Base-by-base conservation (phyloP, 2,888 invertebrate species). In the Pyrrhia umbra region DNA sequence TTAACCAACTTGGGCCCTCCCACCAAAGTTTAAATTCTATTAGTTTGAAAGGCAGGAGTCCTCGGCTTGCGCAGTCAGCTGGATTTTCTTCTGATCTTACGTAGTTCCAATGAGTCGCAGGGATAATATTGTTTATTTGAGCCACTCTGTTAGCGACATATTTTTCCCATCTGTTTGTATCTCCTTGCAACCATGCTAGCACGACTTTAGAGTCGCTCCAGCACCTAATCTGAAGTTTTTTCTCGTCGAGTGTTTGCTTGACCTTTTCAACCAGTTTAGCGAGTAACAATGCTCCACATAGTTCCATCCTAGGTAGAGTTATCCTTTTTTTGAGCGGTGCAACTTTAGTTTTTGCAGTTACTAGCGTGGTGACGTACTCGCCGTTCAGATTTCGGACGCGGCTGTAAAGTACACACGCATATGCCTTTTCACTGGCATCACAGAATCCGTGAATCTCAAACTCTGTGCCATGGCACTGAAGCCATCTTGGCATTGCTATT, bases 11-110 rank as follows among this genome's bases (percentile, higher is more conserved):
- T n/a, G n/a, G n/a, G n/a, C n/a, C n/a, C n/a, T 25, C 25, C 25
- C 25, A 25, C 25, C 25, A 25, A 25, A 25, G 25, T 8, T 25
- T 25, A 25, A 25, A 43, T 6, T 15, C 27, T 21, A 43, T 2
- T 4, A 54, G 20, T 43, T 43, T 16, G 6, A 20, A 20, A 20
- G 54, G 54, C 13, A 20, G 15, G 10, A 54, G 20, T 20, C 43
- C 54, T n/a, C 42, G 30, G 6, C 18, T 54, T 54, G 54, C 54
- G 43, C 54, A 43, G 21, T 54, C 54, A 43, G 43, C 54, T 18
- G 50, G 50, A 15, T 50, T 50, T 21, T 50, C 39, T n/a, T 34
- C 34, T 20, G 54, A 43, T 13, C 18, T 43, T 1, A 25, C 25
- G 8, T 25, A 25, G 25, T 25, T 25, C 25, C 25, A 25, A 25